Percentiles rank a stretch among this genome's conserved stretches.
These are phyloP conservation scores for Amphimedon queenslandica DNA, from an alignment of 37 sponge, comb jelly and placozoan genomes.

Conservation along the genomic window DNA sequence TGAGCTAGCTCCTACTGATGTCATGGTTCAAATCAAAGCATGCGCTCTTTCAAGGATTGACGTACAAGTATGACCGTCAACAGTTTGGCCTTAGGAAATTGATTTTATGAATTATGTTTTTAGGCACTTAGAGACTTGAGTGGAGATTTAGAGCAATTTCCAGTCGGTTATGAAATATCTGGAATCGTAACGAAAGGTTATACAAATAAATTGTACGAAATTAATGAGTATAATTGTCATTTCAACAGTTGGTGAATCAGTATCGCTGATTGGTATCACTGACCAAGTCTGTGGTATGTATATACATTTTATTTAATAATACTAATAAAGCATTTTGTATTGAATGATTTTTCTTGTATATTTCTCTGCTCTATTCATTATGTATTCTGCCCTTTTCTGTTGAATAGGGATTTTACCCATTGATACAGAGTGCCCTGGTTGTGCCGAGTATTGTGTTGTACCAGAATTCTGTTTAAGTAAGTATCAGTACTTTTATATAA, in stretches of 20 bases:
- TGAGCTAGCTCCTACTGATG: conserved; percentile 39
- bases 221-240: neutral
- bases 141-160: conserved; percentile 37
- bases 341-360: no score
- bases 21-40: conserved; percentile 63
- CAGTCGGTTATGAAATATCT: conserved; percentile 74
- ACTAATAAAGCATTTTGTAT: no score
- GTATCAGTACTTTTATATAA: no score
- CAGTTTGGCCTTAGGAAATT: no score
- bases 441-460: conserved; percentile 60
- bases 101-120: no score
- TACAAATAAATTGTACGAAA: neutral
- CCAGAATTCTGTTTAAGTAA: conserved; percentile 51
- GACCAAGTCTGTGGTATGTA: conserved; percentile 58
- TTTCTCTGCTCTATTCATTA: no score
- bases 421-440: conserved; percentile 66
- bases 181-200: conserved; percentile 74
- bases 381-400: no score
- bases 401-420: conserved; percentile 58
- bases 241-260: conserved; percentile 47
- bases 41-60: conserved; percentile 59
- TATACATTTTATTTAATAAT: no score
- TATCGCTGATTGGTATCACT: conserved; percentile 24
- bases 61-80: conserved; percentile 42
- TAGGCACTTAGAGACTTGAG: conserved; percentile 23